Evolutionary conservation across 2,888 invertebrate species (phyloP).

Genomic region (Agrenia bidenticulata): DNA sequence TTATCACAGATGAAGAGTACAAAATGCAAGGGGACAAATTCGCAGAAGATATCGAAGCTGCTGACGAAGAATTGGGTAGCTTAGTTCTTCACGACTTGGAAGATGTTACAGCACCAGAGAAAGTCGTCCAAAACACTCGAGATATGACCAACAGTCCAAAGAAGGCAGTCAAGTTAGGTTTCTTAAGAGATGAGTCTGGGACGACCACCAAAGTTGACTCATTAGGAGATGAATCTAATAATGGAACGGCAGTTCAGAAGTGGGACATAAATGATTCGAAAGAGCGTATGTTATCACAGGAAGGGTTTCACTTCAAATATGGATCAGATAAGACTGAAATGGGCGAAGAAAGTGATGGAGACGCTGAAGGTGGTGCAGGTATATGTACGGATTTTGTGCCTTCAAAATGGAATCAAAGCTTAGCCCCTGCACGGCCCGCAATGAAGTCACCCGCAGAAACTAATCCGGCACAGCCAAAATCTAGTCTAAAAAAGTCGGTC

Average conservation of each 20-base stretch:
- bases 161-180: slow-evolving; percentile 15
- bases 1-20: slow-evolving; percentile 19
- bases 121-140: slow-evolving; percentile 31
- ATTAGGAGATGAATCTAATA: slow-evolving; percentile 24
- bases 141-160: not conserved
- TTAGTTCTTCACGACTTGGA: slow-evolving; percentile 50
- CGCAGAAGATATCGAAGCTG: slow-evolving; percentile 43
- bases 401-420: slow-evolving; percentile 51
- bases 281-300: not conserved
- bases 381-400: slow-evolving; percentile 43
- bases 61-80: slow-evolving; percentile 46
- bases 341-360: slow-evolving; percentile 16
- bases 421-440: slow-evolving; percentile 47
- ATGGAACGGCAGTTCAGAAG: not conserved
- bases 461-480: slow-evolving; percentile 17
- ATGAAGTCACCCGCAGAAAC: slow-evolving; percentile 50
- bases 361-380: not conserved
- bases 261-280: not conserved
- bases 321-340: not conserved
- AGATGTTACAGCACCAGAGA: slow-evolving; percentile 26
- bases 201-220: not conserved
- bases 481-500: slow-evolving; percentile 49
- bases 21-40: slow-evolving; percentile 33
- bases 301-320: not conserved
- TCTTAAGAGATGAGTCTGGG: slow-evolving; percentile 23